Percentiles rank a stretch among this genome's conserved stretches.
Conservation (phyloP, 2,797 vertebrate genomes). For the Clamator glandarius region DNA sequence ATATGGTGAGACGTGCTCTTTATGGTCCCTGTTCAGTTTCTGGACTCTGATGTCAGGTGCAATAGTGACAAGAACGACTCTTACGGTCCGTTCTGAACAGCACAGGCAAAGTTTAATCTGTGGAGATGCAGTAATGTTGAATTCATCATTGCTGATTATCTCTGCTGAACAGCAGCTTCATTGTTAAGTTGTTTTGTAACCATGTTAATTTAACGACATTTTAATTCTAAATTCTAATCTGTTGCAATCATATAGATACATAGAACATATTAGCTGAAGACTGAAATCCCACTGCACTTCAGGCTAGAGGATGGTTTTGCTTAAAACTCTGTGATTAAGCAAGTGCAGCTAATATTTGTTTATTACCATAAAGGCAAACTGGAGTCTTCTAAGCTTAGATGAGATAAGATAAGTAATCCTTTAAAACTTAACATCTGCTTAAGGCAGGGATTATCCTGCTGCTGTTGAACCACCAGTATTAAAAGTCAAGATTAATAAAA, state of each 20-base stretch:
- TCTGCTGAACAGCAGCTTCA: neutral
- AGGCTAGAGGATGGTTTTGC: neutral
- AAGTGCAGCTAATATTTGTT: conserved; percentile 30
- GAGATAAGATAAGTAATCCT: conserved; percentile 24
- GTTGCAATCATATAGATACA: neutral
- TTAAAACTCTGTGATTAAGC: conserved; percentile 32
- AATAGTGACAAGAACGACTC: neutral
- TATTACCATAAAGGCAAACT: conserved; percentile 13
- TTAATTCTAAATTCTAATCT: conserved; percentile 24
- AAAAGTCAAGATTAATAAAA: conserved; percentile 14
- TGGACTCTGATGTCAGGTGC: neutral
- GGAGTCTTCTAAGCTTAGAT: conserved; percentile 1
- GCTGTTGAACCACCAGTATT: neutral
- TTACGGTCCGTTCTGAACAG: neutral
- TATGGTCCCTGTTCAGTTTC: neutral
- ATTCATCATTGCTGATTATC: neutral
- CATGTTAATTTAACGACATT: neutral
- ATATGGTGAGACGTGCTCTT: neutral
- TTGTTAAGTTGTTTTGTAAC: conserved; percentile 5
- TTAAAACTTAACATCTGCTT: conserved; percentile 2
- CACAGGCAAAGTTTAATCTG: neutral
- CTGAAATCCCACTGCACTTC: neutral
- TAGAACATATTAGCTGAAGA: neutral
- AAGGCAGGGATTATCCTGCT: conserved; percentile 23
- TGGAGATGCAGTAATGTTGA: neutral